phyloP scores from a whole-genome alignment of 2,113 vertebrate genomes.

The Nothocercus nigrocapillus region DNA sequence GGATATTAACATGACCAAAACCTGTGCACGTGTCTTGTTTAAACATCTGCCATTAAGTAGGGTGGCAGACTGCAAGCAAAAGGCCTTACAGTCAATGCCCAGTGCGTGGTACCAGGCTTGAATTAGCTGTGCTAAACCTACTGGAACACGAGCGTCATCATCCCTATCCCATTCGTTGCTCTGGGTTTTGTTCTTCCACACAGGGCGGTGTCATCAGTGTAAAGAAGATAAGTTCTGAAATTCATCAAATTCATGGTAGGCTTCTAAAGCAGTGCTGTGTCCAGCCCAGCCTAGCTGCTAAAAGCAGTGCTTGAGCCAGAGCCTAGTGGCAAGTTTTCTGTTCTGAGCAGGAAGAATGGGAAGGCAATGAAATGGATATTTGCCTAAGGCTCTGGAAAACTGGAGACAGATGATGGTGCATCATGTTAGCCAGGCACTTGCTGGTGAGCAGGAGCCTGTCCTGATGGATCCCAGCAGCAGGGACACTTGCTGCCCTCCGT shows the following conservation, averaged over 20 bases:
- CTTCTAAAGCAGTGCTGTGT: background rate
- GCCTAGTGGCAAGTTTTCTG: background rate
- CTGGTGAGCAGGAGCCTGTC: background rate
- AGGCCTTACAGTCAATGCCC: background rate
- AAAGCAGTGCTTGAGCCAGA: background rate
- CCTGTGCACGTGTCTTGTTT: background rate
- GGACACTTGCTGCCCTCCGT: background rate
- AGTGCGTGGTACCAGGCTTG: fast-evolving
- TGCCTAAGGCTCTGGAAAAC: background rate
- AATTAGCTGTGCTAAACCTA: background rate
- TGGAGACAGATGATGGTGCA: background rate
- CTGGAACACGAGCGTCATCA: background rate
- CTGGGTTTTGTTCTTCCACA: background rate
- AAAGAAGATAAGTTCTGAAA: background rate
- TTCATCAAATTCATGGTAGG: background rate
- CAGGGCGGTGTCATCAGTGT: background rate
- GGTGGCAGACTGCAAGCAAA: background rate
- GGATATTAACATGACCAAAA: background rate
- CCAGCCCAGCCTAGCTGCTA: background rate
- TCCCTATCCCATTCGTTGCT: background rate
- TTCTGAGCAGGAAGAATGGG: background rate
- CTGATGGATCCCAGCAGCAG: background rate
- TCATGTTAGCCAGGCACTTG: background rate
- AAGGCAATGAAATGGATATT: slow-evolving; percentile 25
- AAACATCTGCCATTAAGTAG: background rate